Evolutionary conservation across 2,797 vertebrate genomes (phyloP), one percentile per base, ranked within the genome.

Genomic region (Coregonus sp.): DNA sequence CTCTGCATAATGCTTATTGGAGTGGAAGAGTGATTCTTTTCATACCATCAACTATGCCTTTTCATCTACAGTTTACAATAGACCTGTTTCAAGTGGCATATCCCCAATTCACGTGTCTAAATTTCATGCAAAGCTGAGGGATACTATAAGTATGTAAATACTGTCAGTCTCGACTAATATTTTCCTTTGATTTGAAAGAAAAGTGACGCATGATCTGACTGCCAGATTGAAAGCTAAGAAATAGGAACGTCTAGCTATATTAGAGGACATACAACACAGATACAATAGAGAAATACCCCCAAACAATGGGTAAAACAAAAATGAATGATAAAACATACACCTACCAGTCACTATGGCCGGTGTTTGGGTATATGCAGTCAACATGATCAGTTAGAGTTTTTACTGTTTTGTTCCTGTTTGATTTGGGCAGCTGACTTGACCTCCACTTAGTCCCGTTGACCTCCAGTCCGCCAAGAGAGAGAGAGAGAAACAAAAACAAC

Each of bases 331-430:
- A 52, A 90, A 85, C 72, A 63, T 1, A 86, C 88, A 92, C 92
- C 91, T 93, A 92, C 91, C 92, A 83, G 86, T 90, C 78, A 84
- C 76, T 84, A 88, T 65, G 82, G 85, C 78, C 59, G 84, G 66
- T 80, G 88, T 87, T 88, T 92, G 87, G 85, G 86, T 80, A 89
- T 87, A 90, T 82, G 87, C 81, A 86, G 90, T 80, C 85, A 87
- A 91, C 83, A 83, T 79, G 89, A 89, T 56, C 76, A 7, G 76
- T 86, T 87, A 90, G 77, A 84, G 73, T 86, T 68, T 68, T 84
- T 87, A 89, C 73, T 18, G 72, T 37, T 76, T 76, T 56, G 56
- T 76, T 85, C 89, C 82, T 76, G 77, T 52, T 79, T 75, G 70
- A 81, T 89, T 85, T 87, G 81, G 81, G 83, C 75, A 78, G 86